Conservation (phyloP, 2,113 vertebrate genomes). For the Tautogolabrus adspersus region DNA sequence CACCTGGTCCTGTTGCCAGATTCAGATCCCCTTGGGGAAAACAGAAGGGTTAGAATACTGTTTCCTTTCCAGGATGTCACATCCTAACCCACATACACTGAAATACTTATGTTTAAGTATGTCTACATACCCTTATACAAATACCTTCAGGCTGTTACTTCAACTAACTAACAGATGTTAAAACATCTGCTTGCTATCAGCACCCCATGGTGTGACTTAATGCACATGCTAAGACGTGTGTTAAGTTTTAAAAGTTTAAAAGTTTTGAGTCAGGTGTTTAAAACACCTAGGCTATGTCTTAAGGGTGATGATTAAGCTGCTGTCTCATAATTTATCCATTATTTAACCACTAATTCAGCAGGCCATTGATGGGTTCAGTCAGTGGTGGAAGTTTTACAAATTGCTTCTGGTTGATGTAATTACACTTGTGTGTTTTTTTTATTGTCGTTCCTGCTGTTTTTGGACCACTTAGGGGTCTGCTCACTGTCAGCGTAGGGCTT, state of each 20-base stretch:
- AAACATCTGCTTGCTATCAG: slow-evolving; percentile 36
- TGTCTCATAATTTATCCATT: neutral
- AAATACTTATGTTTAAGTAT: neutral
- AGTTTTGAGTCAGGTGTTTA: neutral
- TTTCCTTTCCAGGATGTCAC: slow-evolving; percentile 17
- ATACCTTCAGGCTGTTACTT: neutral
- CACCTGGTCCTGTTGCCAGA: slow-evolving; percentile 27
- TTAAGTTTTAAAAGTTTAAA: neutral
- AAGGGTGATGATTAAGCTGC: neutral
- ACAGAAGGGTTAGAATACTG: slow-evolving; percentile 16
- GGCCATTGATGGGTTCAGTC: neutral
- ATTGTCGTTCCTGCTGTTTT: slow-evolving; percentile 8
- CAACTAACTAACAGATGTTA: neutral
- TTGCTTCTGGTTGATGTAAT: neutral
- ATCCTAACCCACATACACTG: slow-evolving; percentile 3
- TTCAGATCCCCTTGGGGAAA: slow-evolving; percentile 15
- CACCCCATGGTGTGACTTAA: neutral
- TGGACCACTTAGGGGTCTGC: neutral
- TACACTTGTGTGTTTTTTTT: slow-evolving; percentile 9
- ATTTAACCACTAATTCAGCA: neutral
- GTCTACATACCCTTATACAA: neutral
- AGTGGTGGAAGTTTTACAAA: neutral
- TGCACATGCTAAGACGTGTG: slow-evolving; percentile 4
- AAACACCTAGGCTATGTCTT: neutral
- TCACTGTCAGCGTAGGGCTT: neutral